Conservation (phyloP, 2,888 invertebrate species). For the Plagodis pulveraria region DNA sequence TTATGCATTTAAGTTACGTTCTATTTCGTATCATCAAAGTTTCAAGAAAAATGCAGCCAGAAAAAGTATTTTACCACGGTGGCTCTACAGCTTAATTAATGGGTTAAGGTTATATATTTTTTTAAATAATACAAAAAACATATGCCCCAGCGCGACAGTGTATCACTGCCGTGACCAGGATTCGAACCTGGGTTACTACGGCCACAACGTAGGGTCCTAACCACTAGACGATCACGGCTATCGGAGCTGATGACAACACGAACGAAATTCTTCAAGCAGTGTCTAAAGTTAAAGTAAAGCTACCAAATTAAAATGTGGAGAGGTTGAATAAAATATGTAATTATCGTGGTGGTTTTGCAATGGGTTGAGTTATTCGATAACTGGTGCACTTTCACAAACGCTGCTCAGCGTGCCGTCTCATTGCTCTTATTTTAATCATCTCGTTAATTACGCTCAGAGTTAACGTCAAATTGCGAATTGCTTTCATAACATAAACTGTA, state of each 20-base stretch:
- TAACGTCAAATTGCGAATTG: too few species aligned
- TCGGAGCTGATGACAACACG: constrained; percentile 49
- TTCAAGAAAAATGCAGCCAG: too few species aligned
- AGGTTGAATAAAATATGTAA: background rate
- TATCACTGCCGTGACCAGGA: constrained; percentile 69
- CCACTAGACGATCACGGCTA: constrained; percentile 90
- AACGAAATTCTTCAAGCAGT: constrained; percentile 17
- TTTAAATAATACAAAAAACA: constrained; percentile 30
- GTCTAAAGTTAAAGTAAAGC: constrained; percentile 13
- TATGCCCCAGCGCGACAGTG: constrained; percentile 59
- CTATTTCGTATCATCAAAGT: too few species aligned
- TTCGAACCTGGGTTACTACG: constrained; percentile 90
- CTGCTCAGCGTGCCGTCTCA: constrained; percentile 14
- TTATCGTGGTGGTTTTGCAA: constrained; percentile 9
- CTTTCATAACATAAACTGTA: too few species aligned
- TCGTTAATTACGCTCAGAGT: too few species aligned
- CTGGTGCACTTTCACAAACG: constrained; percentile 39
- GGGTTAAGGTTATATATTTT: too few species aligned
- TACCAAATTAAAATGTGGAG: constrained; percentile 10
- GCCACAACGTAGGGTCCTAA: constrained; percentile 90
- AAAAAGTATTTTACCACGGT: too few species aligned
- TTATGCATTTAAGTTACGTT: too few species aligned
- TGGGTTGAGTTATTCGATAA: constrained; percentile 25
- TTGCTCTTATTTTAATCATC: background rate
- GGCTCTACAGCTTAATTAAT: too few species aligned